These are phyloP conservation scores for Thyatira batis DNA, from an alignment of 2,888 invertebrate genomes.

Conservation along the genomic window DNA sequence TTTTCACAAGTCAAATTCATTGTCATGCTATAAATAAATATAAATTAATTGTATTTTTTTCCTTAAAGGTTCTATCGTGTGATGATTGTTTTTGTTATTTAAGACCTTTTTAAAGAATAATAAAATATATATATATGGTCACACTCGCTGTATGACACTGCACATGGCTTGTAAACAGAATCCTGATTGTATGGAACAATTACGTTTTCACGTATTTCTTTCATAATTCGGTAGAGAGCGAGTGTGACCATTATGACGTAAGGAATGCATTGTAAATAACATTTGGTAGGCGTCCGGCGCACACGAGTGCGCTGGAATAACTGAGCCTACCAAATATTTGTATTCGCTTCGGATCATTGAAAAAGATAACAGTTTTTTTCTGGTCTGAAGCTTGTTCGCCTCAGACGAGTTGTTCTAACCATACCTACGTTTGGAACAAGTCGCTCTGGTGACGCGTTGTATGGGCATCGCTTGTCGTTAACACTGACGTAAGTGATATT, in stretches of 20 bases:
- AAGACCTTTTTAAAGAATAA: constrained; percentile 46
- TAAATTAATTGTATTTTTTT: constrained; percentile 64
- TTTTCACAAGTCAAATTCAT: constrained; percentile 34
- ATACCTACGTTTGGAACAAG: constrained; percentile 10
- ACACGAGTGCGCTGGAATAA: constrained; percentile 60
- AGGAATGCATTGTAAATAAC: constrained; percentile 79
- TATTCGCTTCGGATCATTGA: constrained; percentile 37
- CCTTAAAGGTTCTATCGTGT: constrained; percentile 71
- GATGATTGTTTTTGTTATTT: constrained; percentile 71
- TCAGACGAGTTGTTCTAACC: constrained; percentile 46
- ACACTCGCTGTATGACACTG: constrained; percentile 36
- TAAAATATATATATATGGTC: constrained; percentile 51
- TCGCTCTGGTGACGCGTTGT: constrained; percentile 64
- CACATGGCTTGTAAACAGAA: constrained; percentile 26
- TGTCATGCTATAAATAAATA: constrained; percentile 47
- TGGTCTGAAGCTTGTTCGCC: constrained; percentile 37
- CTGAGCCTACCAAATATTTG: constrained; percentile 67
- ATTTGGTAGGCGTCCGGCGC: constrained; percentile 72
- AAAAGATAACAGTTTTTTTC: constrained; percentile 23
- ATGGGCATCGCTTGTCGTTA: constrained; percentile 81
- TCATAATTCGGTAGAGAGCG: constrained; percentile 42
- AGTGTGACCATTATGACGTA: constrained; percentile 58
- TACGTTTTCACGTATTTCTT: constrained; percentile 9
- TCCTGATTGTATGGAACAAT: constrained; percentile 39
- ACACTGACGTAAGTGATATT: constrained; percentile 66